phyloP scores from a whole-genome alignment of 2,113 vertebrate genomes.

The Struthio camelus region DNA sequence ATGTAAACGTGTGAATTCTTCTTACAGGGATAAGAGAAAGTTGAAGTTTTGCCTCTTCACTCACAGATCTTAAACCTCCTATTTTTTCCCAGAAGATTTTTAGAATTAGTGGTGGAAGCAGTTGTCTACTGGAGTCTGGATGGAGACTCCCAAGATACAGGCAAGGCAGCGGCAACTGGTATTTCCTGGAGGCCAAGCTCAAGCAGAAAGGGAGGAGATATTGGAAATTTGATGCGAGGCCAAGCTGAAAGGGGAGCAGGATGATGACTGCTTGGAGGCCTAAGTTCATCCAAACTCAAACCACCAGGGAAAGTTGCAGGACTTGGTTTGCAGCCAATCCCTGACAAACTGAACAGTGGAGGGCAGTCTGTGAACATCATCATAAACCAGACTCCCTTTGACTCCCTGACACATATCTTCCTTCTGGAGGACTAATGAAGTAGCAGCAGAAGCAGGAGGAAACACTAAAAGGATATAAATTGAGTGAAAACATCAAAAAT shows the following conservation, averaged over 20 bases:
- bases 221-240: not conserved
- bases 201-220: constrained; percentile 18
- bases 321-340: constrained; percentile 51
- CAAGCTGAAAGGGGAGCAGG: constrained; percentile 38
- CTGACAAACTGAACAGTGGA: constrained; percentile 7
- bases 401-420: constrained; percentile 33
- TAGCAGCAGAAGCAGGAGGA: constrained; percentile 34
- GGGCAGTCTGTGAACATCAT: constrained; percentile 52
- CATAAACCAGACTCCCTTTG: constrained; percentile 36
- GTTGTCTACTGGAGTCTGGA: not conserved
- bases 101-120: not conserved
- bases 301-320: constrained; percentile 14
- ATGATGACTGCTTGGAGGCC: constrained; percentile 26
- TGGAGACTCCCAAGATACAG: not conserved
- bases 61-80: not conserved
- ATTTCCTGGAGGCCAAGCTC: constrained; percentile 31
- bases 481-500: constrained; percentile 38
- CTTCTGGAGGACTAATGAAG: constrained; percentile 57
- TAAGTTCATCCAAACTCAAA: constrained; percentile 50
- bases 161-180: not conserved
- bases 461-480: constrained; percentile 27
- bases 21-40: not conserved
- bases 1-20: not conserved
- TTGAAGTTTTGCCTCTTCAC: not conserved
- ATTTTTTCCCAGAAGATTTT: not conserved